Base-by-base conservation (phyloP, 1,140 invertebrate species). In the Drosophila mayri region DNA sequence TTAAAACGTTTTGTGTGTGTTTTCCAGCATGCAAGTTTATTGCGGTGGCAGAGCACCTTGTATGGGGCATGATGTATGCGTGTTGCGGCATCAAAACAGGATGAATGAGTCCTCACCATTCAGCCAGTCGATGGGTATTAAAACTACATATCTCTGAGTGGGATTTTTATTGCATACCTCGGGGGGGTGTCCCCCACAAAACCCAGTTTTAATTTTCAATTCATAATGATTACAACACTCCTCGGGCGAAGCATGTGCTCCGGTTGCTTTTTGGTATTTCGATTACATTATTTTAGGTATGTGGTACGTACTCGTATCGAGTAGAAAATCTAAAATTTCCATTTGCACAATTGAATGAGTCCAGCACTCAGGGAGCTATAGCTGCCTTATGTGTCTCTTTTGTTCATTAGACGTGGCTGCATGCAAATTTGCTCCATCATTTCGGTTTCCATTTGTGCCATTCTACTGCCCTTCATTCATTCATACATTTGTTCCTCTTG, bases 311-410 rank as follows among this genome's bases (percentile, higher is more conserved):
- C n/a, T 14, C 28, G 38, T 76, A 76, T 76, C 81, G 75, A 79
- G 81, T 50, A 65, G 46, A 76, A 79, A 70, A 88, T 88, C 84
- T 65, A 59, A 72, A 82, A 74, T 77, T 87, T 88, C 63, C 61
- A 88, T 83, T 87, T 88, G 63, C 61, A 83, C 76, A 87, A 82
- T 82, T 68, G 76, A 87, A 77, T 88, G 84, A 74, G 50, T 54
- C 46, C 46, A 40, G 52, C 49, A 41, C 18, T 67, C n/a, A 1
- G 9, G 38, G 47, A 47, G 4, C 46, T 25, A 46, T 47, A 10
- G 22, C 30, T 30, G 30, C 37, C 22, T 18, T 38, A 30, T 28
- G 20, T 44, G 70, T 75, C 28, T 76, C 58, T 70, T 85, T 67
- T 81, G 62, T 73, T 75, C 81, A 85, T 85, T 85, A 77, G 59